Evolutionary conservation across 2,113 vertebrate species (phyloP), one percentile per base, ranked within the genome.

Genomic region (Ophthalmolycus amberensis): DNA sequence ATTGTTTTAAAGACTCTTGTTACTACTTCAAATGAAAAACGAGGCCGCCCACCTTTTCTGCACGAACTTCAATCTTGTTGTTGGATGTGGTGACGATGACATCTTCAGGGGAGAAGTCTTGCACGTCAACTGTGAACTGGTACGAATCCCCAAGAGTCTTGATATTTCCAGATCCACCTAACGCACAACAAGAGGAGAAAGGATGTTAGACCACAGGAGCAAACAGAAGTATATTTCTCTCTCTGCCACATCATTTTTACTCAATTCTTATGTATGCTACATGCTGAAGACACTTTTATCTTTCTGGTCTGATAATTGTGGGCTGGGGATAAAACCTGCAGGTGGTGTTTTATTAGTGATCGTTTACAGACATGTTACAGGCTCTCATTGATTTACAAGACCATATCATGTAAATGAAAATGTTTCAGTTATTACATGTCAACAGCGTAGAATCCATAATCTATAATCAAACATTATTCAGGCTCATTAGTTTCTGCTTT

Each of bases 21-120:
- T 18, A 74, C 16, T 2, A 12, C 32, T 44, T 2, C 3, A 29
- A 67, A 58, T 9, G 3, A 10, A 42, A 59, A 9, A 2, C 38
- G 38, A 46, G 15, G 4, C 34, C 3, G 14, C 82, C 3, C 56
- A 99, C 98, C 97, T 99, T 99, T 93, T 99, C 98, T 0, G 98
- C 98, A 1, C 92, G 97, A 72, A 99, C 98, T 94, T 99, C 98
- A 5, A 99, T 99, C 94, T 99, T 97, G 92, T 98, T 99, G 94
- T 99, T 99, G 89, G 97, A 99, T 0, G 97, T 99, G 92, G 98
- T 99, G 89, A 99, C 97, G 0, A 99, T 97, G 84, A 99, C 97
- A 76, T 99, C 98, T 74, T 99, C 98, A 0, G 98, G 98, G 6
- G 97, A 97, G 86, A 99, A 99, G 94, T 99, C 98, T 1, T 91